Evolutionary conservation across 2,888 invertebrate species (phyloP).

Genomic region (Hydroisotoma schaefferi): DNA sequence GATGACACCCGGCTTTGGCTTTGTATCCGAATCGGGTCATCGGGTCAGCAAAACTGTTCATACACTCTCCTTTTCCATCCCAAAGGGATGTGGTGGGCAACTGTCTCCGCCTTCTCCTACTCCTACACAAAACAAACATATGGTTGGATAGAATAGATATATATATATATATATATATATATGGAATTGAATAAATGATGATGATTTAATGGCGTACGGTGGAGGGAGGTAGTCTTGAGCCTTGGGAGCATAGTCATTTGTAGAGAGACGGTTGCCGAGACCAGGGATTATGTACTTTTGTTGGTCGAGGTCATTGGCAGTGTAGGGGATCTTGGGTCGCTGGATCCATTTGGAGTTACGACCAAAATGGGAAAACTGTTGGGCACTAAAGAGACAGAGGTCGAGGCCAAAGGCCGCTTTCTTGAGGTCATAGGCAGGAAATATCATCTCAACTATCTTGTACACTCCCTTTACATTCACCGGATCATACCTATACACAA

Average conservation of each 20-base stretch:
- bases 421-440: constrained; percentile 33
- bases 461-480: constrained; percentile 17
- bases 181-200: neutral
- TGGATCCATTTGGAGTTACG: constrained; percentile 21
- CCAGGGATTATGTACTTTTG: constrained; percentile 10
- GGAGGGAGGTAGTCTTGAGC: neutral
- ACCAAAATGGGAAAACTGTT: constrained; percentile 20
- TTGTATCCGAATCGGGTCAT: neutral
- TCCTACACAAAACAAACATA: neutral
- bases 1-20: constrained; percentile 1
- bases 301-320: constrained; percentile 15
- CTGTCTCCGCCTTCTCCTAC: neutral
- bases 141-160: no score
- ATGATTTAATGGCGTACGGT: neutral
- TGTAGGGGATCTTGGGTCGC: constrained; percentile 23
- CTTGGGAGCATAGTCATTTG: constrained; percentile 13
- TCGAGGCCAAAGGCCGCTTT: constrained; percentile 30
- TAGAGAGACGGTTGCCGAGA: neutral
- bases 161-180: neutral
- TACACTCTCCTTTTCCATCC: neutral
- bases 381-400: constrained; percentile 25
- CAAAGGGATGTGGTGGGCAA: neutral
- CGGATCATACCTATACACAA: constrained; percentile 6
- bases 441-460: constrained; percentile 24
- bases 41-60: neutral